Base-by-base conservation (phyloP, 2,797 vertebrate genomes). In the Chelidonichthys spinosus region DNA sequence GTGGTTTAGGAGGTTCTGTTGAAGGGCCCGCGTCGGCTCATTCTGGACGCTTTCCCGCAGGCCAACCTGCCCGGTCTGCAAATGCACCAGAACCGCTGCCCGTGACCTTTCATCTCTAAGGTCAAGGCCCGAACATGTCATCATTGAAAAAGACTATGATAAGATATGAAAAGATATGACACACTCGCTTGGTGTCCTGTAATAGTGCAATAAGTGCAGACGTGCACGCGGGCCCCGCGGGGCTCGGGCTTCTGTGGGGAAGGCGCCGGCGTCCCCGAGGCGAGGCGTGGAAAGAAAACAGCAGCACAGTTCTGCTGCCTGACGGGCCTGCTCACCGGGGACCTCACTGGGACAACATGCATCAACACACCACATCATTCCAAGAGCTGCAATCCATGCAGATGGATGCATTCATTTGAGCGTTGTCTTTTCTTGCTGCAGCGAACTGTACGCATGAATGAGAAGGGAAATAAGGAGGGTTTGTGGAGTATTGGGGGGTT, bases 251-350 rank as follows among this genome's bases (percentile, higher is more conserved):
- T 82, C 85, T 61, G 10, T 13, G 33, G 83, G 81, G 77, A 83
- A 65, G 5, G 18, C 52, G 46, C 35, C 74, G 56, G 56, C 68
- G 78, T 91, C 87, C 90, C 91, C 82, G 79, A 91, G 90, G 89
- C 74, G 56, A 83, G 58, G 63, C 52, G 85, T 92, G 93, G 93
- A 92, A 94, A 87, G 71, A 87, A 84, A 39, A 3, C 50, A 33
- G 75, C 42, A 50, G 50, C 69, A 55, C 53, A 53, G 18, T 63
- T 6, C 49, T 55, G 67, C 69, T 78, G 73, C 59, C 71, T 54
- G 46, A 61, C 61, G 70, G 25, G 47, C 44, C 82, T 79, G 56
- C 84, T 89, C 91, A 87, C 85, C 7, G n/a, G 76, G 72, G 82
- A 84, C 63, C 66, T 86, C 85, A 79, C 74, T 81, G 71, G 76